Base-by-base conservation (phyloP, 2,888 invertebrate genomes). In the Alloscopus bannaensis region DNA sequence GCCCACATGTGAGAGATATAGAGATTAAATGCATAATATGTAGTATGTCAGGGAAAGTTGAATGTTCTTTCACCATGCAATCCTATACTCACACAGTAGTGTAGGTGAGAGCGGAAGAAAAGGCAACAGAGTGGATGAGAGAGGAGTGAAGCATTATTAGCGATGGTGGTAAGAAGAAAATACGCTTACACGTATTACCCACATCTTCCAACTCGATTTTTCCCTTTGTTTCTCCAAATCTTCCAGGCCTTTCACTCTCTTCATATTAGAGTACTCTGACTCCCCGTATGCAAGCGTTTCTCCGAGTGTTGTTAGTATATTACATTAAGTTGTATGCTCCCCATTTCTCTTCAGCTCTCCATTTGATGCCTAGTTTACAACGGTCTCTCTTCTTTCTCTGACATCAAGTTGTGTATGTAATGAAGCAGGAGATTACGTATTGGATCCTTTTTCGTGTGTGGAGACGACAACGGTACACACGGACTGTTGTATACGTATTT, bases 61-160 rank as follows among this genome's bases (percentile, higher is more conserved):
- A 70, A 70, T 60, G 70, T 70, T 70, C 70, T 60, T 70, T 70
- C 70, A 60, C 70, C 70, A 60, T 70, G 70, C 70, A 60, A 70
- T 24, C 57, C 42, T 57, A 40, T 18, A 11, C 24, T 47, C 11
- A 52, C 11, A 8, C 36, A 42, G 4, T 24, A 55, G 40, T 57
- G n/a, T 45, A 18, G 29, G 29, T 31, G 47, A 60, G 20, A 59
- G 59, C 18, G 22, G 62, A 31, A 69, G 59, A 45, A 3, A 52
- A 60, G 31, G 47, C 6, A 11, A 62, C 36, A 24, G 20, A 47
- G 52, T 29, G 31, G 22, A 26, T 18, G 6, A 36, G 36, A 42
- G 28, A 42, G 26, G 57, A 22, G 40, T n/a, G n/a, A 29, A 26
- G 57, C 57, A 18, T 57, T 57, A 57, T 57, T 57, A 57, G 57